These are phyloP conservation scores for Aurelia sp. DNA, from an alignment of 30 jellyfish, hydroid and myxozoan genomes.

Conservation along the genomic window DNA sequence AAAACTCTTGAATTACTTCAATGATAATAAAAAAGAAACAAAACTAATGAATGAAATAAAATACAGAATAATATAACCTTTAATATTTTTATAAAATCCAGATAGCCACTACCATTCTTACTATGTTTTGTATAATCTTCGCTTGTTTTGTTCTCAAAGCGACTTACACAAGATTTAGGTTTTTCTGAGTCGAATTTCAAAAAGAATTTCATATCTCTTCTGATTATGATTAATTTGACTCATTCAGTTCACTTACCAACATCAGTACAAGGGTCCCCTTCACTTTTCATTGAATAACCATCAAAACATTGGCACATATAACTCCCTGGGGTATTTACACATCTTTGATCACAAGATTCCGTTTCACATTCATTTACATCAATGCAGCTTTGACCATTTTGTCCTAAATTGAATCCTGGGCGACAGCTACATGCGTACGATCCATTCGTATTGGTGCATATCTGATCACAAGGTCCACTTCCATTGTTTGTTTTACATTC, in stretches of 20 bases:
- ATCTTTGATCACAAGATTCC: constrained; percentile 17
- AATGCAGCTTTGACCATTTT: constrained; percentile 9
- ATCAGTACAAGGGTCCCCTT: constrained; percentile 18
- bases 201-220: too few relatives aligned
- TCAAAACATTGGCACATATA: constrained; percentile 34
- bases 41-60: too few relatives aligned
- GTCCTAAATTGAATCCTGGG: constrained; percentile 16
- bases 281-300: constrained; percentile 17
- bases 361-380: constrained; percentile 44
- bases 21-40: too few relatives aligned
- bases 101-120: too few relatives aligned
- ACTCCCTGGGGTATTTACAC: constrained; percentile 41
- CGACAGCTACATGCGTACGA: constrained; percentile 34
- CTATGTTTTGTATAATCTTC: too few relatives aligned
- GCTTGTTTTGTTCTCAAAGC: too few relatives aligned
- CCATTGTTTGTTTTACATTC: constrained; percentile 50
- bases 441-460: constrained; percentile 38
- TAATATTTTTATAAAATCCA: too few relatives aligned
- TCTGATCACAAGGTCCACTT: constrained; percentile 59
- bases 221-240: too few relatives aligned
- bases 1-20: too few relatives aligned
- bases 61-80: too few relatives aligned
- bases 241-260: constrained; percentile 14
- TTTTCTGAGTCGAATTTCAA: too few relatives aligned
- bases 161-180: too few relatives aligned